Evolutionary conservation across 30 jellyfish, hydroid and myxozoan genomes (phyloP).

Genomic region (Calvadosia cruxmelitensis): DNA sequence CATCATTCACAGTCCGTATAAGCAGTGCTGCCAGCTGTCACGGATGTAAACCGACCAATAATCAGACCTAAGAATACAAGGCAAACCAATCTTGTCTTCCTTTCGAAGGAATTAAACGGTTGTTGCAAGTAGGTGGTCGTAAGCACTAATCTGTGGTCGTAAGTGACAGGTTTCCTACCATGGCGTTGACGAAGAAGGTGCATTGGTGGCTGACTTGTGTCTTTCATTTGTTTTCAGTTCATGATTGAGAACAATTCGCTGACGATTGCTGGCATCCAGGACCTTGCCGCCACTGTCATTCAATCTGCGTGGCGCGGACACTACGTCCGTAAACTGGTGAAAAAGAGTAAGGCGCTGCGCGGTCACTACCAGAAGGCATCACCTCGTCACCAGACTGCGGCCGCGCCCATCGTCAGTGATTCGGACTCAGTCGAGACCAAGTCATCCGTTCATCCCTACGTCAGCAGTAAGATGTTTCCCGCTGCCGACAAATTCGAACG

Average conservation of each 20-base stretch:
- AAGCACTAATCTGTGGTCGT: too few relatives aligned
- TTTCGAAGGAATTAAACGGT: too few relatives aligned
- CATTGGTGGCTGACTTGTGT: too few relatives aligned
- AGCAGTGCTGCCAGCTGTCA: too few relatives aligned
- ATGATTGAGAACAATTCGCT: constrained; percentile 81
- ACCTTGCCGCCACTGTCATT: constrained; percentile 72
- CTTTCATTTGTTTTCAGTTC: constrained; percentile 12
- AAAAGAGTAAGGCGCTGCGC: constrained; percentile 10
- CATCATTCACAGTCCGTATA: background rate
- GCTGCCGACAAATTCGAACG: background rate
- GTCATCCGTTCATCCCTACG: background rate
- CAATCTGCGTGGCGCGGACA: constrained; percentile 83
- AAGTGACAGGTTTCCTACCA: too few relatives aligned
- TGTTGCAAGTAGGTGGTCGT: too few relatives aligned
- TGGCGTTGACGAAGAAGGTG: too few relatives aligned
- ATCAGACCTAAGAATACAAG: too few relatives aligned
- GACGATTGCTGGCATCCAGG: constrained; percentile 81
- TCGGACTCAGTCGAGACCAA: background rate
- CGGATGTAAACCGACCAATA: too few relatives aligned
- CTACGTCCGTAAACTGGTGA: constrained; percentile 21
- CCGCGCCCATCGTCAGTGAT: background rate
- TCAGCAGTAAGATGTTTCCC: background rate
- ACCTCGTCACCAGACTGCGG: background rate
- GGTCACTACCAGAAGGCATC: background rate
- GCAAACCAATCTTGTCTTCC: too few relatives aligned